Base-by-base conservation (phyloP, 2,113 vertebrate genomes). In the Equus quagga region DNA sequence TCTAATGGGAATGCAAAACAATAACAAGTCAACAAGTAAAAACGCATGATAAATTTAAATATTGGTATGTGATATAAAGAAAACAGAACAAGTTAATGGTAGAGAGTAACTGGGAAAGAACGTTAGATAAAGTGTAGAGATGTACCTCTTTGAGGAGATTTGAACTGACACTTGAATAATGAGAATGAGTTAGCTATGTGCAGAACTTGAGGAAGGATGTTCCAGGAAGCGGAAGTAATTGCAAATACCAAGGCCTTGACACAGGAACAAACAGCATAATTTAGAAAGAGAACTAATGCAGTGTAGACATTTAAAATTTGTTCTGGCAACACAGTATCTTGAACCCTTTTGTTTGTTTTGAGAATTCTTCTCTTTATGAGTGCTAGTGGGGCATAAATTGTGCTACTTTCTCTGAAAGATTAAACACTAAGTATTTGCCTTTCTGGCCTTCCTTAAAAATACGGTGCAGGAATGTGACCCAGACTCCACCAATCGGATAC, bases 361-460 rank as follows among this genome's bases (percentile, higher is more conserved):
- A 33, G 36, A 80, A 26, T 4, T 73, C 19, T 72, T 85, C 3
- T 91, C 46, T 80, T 65, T 28, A 67, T 58, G 44, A 94, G 15
- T 88, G 24, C 81, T 64, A 28, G 67, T 56, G 36, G 75, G 24
- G 64, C 64, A 54, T 11, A 87, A 62, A 54, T 14, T 56, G 21
- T n/a, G 60, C 56, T 46, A 80, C 73, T 91, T 80, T 91, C 46
- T 81, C 14, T 33, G 76, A 76, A 41, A 87, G 49, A 75, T 49
- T 31, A 91, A 91, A 60, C 76, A 69, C 5, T 70, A 91, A 87
- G 28, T 82, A 75, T 91, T 94, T 82, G 11, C 24, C 33, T 94
- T 82, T 82, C 18, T 73, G 49, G 44, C 5, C 28, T 76, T 87
- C 31, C 24, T 96, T 94, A n/a, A 28, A 87, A 64, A 83, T 46